phyloP scores from a whole-genome alignment of 2,113 vertebrate species.

The Atlantisia rogersi region DNA sequence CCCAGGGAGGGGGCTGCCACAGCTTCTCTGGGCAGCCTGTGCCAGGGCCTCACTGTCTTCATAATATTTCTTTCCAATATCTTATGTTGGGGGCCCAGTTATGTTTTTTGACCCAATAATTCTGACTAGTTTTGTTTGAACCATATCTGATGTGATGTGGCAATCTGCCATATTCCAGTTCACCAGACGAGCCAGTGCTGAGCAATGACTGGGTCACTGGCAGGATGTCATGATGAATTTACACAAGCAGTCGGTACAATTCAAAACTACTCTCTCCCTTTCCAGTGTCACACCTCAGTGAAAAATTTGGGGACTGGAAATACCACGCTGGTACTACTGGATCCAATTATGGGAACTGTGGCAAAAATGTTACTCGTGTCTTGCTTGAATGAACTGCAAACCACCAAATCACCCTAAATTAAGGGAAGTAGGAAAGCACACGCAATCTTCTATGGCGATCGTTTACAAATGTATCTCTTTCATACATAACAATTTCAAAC shows the following conservation, averaged over 20 bases:
- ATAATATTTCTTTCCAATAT: too few species aligned
- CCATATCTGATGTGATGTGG: not conserved
- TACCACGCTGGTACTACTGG: not conserved
- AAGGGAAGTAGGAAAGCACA: not conserved
- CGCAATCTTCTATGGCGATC: not conserved
- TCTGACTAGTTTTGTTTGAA: not conserved
- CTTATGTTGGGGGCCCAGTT: too few species aligned
- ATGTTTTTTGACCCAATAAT: not conserved
- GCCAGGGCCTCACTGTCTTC: too few species aligned
- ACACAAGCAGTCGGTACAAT: conserved; percentile 22
- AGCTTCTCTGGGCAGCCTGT: too few species aligned
- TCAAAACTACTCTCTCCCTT: not conserved
- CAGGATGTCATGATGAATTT: not conserved
- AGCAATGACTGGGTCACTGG: not conserved
- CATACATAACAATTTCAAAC: not conserved
- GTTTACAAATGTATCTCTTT: not conserved
- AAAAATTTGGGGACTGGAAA: not conserved
- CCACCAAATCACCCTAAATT: not conserved
- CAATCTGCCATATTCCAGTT: not conserved
- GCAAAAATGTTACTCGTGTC: not conserved
- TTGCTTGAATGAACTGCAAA: not conserved
- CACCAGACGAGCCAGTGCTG: not conserved
- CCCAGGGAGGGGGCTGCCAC: too few species aligned
- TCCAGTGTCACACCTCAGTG: not conserved
- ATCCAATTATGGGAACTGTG: not conserved